phyloP scores from a whole-genome alignment of 2,888 invertebrate genomes.

The Drosophila lacicola region DNA sequence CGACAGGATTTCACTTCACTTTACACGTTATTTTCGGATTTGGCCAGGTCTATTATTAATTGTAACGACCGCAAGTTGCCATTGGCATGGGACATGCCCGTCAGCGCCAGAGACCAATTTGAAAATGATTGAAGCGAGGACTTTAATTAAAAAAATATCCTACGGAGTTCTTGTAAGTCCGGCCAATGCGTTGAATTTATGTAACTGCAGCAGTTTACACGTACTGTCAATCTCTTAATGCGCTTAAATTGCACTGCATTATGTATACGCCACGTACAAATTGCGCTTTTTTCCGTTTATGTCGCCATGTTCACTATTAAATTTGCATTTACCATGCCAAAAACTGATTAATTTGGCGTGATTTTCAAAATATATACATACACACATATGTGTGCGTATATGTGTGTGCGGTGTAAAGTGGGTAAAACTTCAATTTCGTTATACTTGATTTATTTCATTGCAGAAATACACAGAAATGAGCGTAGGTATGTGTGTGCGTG shows the following conservation, averaged over 20 bases:
- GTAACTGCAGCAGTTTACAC: conserved; percentile 1
- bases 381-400: neutral
- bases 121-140: conserved; percentile 5
- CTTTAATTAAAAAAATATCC: conserved; percentile 57
- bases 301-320: conserved; percentile 28
- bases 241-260: conserved; percentile 41
- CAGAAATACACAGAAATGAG: conserved; percentile 7
- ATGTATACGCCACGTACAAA: conserved; percentile 41
- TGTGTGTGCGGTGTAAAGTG: conserved; percentile 5
- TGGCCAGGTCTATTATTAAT: conserved; percentile 57
- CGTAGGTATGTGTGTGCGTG: conserved; percentile 11
- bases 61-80: conserved; percentile 34
- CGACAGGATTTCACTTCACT: conserved; percentile 11
- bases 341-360: conserved; percentile 50
- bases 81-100: conserved; percentile 10
- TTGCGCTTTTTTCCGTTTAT: neutral
- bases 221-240: conserved; percentile 39
- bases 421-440: conserved; percentile 32
- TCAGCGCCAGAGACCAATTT: conserved; percentile 10
- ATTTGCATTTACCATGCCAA: conserved; percentile 34
- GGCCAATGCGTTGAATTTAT: neutral
- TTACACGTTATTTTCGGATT: conserved; percentile 64
- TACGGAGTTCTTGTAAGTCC: neutral
- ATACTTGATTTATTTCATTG: conserved; percentile 42
- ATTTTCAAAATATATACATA: conserved; percentile 10